Evolutionary conservation across 2,888 invertebrate species (phyloP).

Genomic region (Nesidiocoris tenuis): DNA sequence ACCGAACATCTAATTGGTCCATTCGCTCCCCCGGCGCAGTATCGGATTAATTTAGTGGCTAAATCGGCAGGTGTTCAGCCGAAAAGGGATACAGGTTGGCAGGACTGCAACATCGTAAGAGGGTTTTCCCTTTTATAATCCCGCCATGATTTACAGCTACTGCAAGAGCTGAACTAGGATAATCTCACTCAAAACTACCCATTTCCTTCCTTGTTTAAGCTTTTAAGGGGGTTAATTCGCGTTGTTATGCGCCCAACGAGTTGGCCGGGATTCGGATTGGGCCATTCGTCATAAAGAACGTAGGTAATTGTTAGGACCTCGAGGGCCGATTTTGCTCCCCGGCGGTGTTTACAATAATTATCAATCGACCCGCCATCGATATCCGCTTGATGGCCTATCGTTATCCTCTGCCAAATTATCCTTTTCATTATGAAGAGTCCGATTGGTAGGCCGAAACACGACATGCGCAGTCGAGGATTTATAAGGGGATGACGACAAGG

Average conservation of each 20-base stretch:
- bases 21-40: conserved; percentile 1
- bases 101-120: background rate
- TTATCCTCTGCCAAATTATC: background rate
- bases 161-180: background rate
- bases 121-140: conserved; percentile 22
- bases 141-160: conserved; percentile 11
- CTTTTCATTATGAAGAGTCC: background rate
- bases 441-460: too few species aligned
- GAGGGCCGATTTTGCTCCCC: background rate
- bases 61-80: conserved; percentile 23
- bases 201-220: background rate
- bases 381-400: background rate
- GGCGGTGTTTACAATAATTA: background rate
- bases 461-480: too few species aligned
- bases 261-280: background rate
- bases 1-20: conserved; percentile 27
- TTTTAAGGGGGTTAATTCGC: background rate
- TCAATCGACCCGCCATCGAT: background rate
- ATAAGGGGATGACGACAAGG: too few species aligned
- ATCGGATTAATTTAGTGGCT: background rate
- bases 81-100: conserved; percentile 10
- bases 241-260: background rate
- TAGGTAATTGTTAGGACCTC: background rate
- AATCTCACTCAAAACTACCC: conserved; percentile 31
- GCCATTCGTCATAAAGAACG: background rate